Base-by-base conservation (phyloP, 2,888 invertebrate genomes). In the Pristionchus mayeri region DNA sequence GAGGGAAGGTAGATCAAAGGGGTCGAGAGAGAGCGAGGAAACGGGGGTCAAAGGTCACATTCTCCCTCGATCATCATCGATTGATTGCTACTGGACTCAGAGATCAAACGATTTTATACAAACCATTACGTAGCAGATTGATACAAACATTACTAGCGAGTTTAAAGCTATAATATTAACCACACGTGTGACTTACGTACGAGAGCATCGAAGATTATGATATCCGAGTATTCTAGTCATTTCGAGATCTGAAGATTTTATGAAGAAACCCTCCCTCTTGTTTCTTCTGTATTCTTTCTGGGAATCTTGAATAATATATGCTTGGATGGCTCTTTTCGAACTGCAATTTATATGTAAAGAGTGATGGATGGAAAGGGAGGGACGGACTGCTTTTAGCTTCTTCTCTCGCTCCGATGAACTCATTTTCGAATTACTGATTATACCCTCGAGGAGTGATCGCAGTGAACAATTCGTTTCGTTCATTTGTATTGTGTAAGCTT, bases 261-360 rank as follows among this genome's bases (percentile, higher is more conserved):
- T 48, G 50, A 30, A 78, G 76, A 27, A 78, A 78, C 18, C 76
- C 76, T 6, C 76, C 76, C 18, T 78, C 76, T 50, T 24, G 76
- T 40, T 78, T 78, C 34, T 50, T 48, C 44, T 48, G 44, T 18
- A 50, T 9, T 78, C 50, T 48, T 21, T 50, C 76, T 40, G 81
- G 81, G 27, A 82, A 82, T 27, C 63, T 60, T 7, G 21, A 30
- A 30, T 60, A 48, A 63, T 30, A 82, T 9, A 82, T 63, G 21
- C 34, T 50, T 16, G 81, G 81, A 48, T 82, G 57, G 13, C 27
- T 63, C 81, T 82, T 82, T 63, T 82, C 81, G 30, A 82, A 82
- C 81, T 82, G 63, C 7, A 82, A 63, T 1, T 1, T 4, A 3
- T 37, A 16, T 34, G 0, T 0, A 6, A 16, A 52, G 34, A 16